phyloP scores from a whole-genome alignment of 2,888 invertebrate genomes.

The Smittia aterrima region DNA sequence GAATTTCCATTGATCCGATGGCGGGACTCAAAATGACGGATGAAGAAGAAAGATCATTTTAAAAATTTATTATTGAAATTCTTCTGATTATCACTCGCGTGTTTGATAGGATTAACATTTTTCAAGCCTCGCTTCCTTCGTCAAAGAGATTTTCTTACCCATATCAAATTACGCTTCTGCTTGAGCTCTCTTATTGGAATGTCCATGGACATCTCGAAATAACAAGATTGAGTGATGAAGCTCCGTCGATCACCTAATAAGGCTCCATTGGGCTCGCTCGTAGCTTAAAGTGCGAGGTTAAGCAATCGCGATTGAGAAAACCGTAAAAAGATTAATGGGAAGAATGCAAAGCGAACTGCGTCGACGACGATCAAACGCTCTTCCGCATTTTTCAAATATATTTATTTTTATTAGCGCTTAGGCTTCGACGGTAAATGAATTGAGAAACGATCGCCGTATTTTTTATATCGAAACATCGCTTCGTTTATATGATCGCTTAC shows the following conservation, averaged over 20 bases:
- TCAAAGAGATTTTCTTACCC: no score
- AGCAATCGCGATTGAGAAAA: neutral
- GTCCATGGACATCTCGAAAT: neutral
- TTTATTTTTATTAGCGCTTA: constrained; percentile 14
- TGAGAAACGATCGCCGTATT: neutral
- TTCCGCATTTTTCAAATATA: constrained; percentile 39
- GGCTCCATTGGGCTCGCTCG: neutral
- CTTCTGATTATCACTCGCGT: constrained; percentile 7
- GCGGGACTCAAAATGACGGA: no score
- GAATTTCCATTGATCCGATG: no score
- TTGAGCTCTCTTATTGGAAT: neutral
- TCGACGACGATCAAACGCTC: constrained; percentile 7
- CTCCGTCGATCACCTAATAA: neutral
- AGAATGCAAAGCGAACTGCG: neutral
- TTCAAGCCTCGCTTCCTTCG: neutral
- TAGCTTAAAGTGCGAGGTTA: neutral
- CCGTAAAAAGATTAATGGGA: neutral
- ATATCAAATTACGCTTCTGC: no score
- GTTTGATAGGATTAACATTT: constrained; percentile 39
- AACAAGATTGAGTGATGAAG: neutral
- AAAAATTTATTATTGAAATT: neutral
- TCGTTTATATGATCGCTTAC: no score
- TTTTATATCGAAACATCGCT: neutral
- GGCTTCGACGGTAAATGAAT: neutral
- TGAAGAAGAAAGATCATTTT: neutral